These are phyloP conservation scores for Saxidomus purpurata DNA, from an alignment of 1,140 invertebrate genomes.

Conservation along the genomic window DNA sequence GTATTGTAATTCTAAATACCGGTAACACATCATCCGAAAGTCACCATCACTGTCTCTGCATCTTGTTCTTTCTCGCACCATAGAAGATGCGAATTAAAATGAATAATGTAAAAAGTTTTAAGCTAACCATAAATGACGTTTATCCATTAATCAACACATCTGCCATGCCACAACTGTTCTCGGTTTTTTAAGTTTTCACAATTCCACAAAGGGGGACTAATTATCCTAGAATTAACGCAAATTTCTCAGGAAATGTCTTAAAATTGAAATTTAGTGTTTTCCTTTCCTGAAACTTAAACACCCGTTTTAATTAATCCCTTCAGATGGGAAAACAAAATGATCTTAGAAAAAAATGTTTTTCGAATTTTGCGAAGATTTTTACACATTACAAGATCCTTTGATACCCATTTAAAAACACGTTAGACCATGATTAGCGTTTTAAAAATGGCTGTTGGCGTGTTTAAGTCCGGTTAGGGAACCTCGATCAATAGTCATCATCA, in stretches of 20 bases:
- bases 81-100: no score
- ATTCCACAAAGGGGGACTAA: neutral
- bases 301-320: constrained; percentile 28
- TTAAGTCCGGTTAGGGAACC: neutral
- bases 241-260: constrained; percentile 8
- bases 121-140: neutral
- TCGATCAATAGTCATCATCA: neutral
- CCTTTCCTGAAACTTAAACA: neutral
- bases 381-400: neutral
- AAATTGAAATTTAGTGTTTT: constrained; percentile 36
- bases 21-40: no score
- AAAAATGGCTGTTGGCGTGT: neutral
- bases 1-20: no score
- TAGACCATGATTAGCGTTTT: neutral
- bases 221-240: constrained; percentile 18
- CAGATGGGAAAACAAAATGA: constrained; percentile 16
- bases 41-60: no score
- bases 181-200: neutral
- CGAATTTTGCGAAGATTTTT: neutral
- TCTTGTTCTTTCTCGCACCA: no score
- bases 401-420: constrained; percentile 9
- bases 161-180: neutral
- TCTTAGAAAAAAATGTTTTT: neutral
- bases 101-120: no score
- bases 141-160: constrained; percentile 7